Evolutionary conservation across 2,888 invertebrate species (phyloP).

Genomic region (Meganola albula): DNA sequence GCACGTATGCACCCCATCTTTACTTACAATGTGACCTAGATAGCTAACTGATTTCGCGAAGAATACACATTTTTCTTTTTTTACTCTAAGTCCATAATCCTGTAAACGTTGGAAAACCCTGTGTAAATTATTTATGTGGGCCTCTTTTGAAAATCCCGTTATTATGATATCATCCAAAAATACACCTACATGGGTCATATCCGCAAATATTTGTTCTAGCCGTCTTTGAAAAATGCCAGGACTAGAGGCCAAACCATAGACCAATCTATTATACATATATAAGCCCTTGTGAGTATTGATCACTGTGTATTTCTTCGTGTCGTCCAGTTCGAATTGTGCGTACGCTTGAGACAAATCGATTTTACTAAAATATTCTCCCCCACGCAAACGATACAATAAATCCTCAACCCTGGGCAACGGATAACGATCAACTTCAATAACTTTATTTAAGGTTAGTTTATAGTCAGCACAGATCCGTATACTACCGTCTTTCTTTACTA

Average conservation of each 20-base stretch:
- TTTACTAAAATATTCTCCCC: neutral
- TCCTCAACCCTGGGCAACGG: slow-evolving; percentile 6
- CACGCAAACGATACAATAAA: neutral
- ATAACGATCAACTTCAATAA: slow-evolving; percentile 6
- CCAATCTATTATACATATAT: slow-evolving; percentile 3
- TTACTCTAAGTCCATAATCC: neutral
- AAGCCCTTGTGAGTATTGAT: slow-evolving; percentile 5
- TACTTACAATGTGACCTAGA: neutral
- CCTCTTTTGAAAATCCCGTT: neutral
- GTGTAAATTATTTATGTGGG: neutral
- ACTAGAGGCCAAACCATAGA: neutral
- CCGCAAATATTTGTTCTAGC: neutral
- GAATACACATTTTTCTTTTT: neutral
- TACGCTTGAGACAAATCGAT: slow-evolving; percentile 6
- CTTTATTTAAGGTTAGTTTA: no score
- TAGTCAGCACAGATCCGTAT: no score
- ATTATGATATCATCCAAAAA: neutral
- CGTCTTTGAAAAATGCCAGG: neutral
- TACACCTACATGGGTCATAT: neutral
- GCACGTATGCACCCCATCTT: neutral
- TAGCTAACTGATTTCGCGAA: neutral
- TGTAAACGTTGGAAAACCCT: neutral
- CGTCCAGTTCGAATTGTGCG: slow-evolving; percentile 1
- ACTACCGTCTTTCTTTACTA: no score
- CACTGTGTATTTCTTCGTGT: slow-evolving; percentile 1